A percentile compares a stretch with the other conserved stretches of the same genome.
These are phyloP conservation scores for Wiebesia pumilae DNA, from an alignment of 1,140 invertebrate species.

Conservation along the genomic window DNA sequence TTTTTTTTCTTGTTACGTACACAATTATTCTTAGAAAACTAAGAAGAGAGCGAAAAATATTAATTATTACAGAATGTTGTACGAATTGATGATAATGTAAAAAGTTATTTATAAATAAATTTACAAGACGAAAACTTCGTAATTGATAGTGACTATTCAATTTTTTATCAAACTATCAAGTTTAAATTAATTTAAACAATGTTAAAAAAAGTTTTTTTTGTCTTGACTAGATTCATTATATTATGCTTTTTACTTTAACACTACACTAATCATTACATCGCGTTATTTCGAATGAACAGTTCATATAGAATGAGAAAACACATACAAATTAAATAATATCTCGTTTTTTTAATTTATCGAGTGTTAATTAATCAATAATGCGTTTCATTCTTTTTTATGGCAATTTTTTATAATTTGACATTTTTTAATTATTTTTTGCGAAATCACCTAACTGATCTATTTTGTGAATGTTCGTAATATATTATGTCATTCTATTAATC, in stretches of 20 bases:
- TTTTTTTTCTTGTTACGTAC: slow-evolving; percentile 7
- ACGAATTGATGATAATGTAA: slow-evolving; percentile 22
- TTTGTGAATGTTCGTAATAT: slow-evolving; percentile 28
- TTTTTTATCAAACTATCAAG: background rate
- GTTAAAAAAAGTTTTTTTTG: background rate
- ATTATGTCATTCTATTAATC: slow-evolving; percentile 1
- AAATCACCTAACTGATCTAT: background rate
- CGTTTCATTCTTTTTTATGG: background rate
- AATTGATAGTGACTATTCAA: background rate
- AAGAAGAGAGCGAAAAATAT: slow-evolving; percentile 18
- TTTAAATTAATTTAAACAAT: background rate
- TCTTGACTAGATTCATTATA: background rate
- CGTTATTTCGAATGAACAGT: background rate
- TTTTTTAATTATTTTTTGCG: slow-evolving; percentile 21
- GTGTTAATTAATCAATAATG: slow-evolving; percentile 14
- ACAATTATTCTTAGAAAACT: slow-evolving; percentile 31
- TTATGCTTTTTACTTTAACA: slow-evolving; percentile 16
- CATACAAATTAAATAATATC: background rate
- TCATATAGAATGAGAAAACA: background rate
- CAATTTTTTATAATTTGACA: slow-evolving; percentile 30
- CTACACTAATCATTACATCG: background rate
- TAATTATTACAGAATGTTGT: slow-evolving; percentile 30
- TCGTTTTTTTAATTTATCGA: slow-evolving; percentile 16
- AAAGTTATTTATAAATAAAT: background rate
- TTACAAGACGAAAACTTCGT: background rate